Conservation (phyloP, 2,888 invertebrate species). For the Pseudococcus viburni region DNA sequence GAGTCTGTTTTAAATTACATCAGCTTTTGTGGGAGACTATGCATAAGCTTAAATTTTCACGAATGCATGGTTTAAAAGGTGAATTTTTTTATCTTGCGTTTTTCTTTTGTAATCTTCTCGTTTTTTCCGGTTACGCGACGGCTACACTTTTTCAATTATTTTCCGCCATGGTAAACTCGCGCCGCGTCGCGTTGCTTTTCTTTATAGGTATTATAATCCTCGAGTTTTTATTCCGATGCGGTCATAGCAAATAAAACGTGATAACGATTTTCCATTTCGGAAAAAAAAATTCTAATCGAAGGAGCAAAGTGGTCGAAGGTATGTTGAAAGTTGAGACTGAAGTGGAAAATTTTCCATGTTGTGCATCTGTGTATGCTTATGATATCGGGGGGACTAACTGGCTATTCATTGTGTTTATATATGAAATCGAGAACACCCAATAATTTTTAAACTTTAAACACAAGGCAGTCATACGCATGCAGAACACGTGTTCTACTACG, state of each 20-base stretch:
- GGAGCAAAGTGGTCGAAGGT: too few relatives aligned
- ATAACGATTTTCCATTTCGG: neutral
- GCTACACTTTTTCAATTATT: constrained; percentile 57
- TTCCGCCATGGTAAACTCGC: constrained; percentile 31
- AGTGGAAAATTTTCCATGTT: too few relatives aligned
- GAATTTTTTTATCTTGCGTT: constrained; percentile 45
- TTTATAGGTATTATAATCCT: constrained; percentile 46
- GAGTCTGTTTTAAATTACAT: constrained; percentile 60
- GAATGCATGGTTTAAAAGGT: constrained; percentile 40
- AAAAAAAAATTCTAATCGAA: neutral
- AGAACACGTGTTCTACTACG: constrained; percentile 29
- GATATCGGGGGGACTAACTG: neutral
- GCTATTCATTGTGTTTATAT: neutral
- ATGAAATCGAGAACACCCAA: constrained; percentile 13
- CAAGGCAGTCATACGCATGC: neutral
- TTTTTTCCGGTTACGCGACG: constrained; percentile 30
- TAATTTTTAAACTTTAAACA: constrained; percentile 11
- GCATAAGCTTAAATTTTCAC: constrained; percentile 47
- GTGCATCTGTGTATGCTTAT: too few relatives aligned
- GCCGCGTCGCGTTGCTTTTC: neutral
- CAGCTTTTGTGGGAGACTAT: constrained; percentile 40
- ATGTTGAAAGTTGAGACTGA: too few relatives aligned
- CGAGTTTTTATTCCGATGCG: neutral
- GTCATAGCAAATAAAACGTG: constrained; percentile 28
- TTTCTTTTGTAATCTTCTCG: constrained; percentile 55